Base-by-base conservation (phyloP, 2,888 invertebrate species). In the Trichacis sp. region DNA sequence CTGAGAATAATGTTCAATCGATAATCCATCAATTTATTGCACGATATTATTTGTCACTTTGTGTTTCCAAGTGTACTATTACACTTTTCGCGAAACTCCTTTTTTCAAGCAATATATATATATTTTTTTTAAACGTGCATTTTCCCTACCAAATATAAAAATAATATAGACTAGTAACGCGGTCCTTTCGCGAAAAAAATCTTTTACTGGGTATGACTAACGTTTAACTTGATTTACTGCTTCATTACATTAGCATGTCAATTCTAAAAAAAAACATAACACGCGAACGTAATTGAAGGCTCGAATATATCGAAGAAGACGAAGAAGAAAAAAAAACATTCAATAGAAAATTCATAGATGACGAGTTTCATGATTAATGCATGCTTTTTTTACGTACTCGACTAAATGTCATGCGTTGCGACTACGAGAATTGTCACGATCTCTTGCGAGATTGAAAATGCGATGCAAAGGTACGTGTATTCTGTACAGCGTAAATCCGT, bases 391-490 rank as follows among this genome's bases (percentile, higher is more conserved):
- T 17, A 6, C 1, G 3, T 33, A 47, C 42, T 33, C 58, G 61
- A 68, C 50, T 56, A 45, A 46, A 52, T 53, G 66, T 50, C 68
- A 64, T 68, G 63, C 46, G 51, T 58, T 56, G 65, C 51, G 60
- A 51, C 48, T 36, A 47, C 49, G 48, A 40, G 56, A 58, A 19
- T 61, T 51, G 51, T 49, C 46, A 63, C 43, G 24, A 46, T 60
- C 24, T 54, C 53, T 67, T 54, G 33, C 56, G 58, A 43, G 11
- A 56, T 49, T 38, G 47, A 24, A 54, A 48, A 51, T 38, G 50
- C 49, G 43, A 54, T 56, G 17, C 15, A 38, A 24, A 24, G 42
- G 30, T 59, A 48, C 48, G 64, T 64, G n/a, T 62, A 53, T 59
- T 59, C 63, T 64, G 42, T 42, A 60, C 56, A 45, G 52, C n/a